Percentiles rank a stretch among this genome's conserved stretches.
These are phyloP conservation scores for Herpailurus yagouaroundi DNA, from an alignment of 2,113 vertebrate species.

Conservation along the genomic window DNA sequence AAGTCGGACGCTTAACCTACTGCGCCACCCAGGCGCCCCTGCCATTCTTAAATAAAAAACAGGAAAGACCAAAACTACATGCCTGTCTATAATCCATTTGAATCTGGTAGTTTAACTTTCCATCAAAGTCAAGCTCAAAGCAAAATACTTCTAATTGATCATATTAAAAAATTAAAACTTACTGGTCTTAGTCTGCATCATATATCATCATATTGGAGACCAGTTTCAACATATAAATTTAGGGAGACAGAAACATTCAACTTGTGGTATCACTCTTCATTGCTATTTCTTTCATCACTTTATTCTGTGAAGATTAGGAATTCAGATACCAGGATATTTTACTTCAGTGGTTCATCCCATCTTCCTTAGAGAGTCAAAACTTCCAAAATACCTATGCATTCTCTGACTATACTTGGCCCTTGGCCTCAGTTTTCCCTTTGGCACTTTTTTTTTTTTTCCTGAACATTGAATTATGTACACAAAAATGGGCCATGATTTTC, in stretches of 20 bases:
- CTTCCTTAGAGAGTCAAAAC: neutral
- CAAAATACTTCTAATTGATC: neutral
- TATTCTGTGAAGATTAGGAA: conserved; percentile 20
- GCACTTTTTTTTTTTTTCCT: neutral
- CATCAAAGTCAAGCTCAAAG: neutral
- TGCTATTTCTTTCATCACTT: conserved; percentile 7
- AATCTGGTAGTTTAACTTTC: neutral
- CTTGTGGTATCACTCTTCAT: neutral
- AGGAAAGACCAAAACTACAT: neutral
- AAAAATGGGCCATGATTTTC: neutral
- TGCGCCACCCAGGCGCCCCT: neutral
- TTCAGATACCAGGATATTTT: neutral
- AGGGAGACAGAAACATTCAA: neutral
- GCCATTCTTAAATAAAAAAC: neutral
- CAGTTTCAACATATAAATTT: neutral
- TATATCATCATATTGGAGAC: neutral
- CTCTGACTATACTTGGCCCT: neutral
- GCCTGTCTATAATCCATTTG: neutral
- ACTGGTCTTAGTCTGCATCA: neutral
- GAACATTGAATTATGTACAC: neutral
- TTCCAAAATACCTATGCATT: neutral
- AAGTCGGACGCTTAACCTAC: no score
- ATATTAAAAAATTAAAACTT: conserved; percentile 42
- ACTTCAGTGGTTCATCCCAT: neutral
- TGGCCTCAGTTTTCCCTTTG: neutral